Evolutionary conservation across 2,797 vertebrate species (phyloP).

Genomic region (Melopsittacus undulatus): DNA sequence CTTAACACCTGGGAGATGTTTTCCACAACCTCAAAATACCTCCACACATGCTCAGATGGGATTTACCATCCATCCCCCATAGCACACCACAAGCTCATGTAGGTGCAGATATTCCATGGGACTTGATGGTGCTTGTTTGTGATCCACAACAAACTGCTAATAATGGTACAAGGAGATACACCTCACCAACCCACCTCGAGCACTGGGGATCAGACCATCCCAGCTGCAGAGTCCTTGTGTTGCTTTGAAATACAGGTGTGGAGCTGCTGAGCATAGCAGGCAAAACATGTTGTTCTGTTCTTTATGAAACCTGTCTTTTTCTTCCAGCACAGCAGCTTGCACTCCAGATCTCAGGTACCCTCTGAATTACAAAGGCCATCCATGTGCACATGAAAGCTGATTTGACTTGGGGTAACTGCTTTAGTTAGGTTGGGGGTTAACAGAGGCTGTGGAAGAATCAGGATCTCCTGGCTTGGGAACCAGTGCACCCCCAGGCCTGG

Average conservation of each 20-base stretch:
- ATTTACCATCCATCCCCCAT: rapidly evolving
- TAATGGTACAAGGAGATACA: no score
- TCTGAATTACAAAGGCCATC: neutral
- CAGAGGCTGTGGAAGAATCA: neutral
- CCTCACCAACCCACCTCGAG: neutral
- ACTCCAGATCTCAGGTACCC: neutral
- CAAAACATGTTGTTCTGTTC: neutral
- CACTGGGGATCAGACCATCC: rapidly evolving
- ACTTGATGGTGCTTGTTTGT: rapidly evolving
- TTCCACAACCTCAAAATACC: neutral
- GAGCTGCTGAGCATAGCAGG: neutral
- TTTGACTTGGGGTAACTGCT: neutral
- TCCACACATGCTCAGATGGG: neutral
- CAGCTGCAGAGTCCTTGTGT: neutral
- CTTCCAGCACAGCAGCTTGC: neutral
- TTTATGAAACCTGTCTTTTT: neutral
- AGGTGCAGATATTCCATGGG: rapidly evolving
- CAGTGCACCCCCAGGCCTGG: neutral
- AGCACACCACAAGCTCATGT: rapidly evolving
- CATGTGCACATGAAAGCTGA: neutral
- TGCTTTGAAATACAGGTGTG: neutral
- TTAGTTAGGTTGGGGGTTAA: neutral
- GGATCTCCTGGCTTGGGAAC: neutral
- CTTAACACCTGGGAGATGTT: neutral
- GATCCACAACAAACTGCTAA: rapidly evolving